Evolutionary conservation across 2,888 invertebrate genomes (phyloP), one percentile per base, ranked within the genome.

Genomic region (Polydrusus cervinus): DNA sequence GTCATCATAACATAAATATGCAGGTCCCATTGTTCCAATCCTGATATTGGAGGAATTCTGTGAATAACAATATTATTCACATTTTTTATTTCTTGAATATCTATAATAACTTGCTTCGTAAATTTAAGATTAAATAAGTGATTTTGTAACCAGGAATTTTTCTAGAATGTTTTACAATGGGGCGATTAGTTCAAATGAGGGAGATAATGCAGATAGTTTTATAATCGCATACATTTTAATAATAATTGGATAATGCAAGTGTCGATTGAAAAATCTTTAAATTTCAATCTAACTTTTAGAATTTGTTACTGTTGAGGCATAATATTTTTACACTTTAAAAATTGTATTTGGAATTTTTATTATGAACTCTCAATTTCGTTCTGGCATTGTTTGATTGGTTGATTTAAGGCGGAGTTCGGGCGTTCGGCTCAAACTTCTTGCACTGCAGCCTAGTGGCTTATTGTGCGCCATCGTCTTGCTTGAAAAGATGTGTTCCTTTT

Each of bases 21-120:
- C 64, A 47, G 47, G 30, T 16, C 14, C 49, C 64, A 64, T 64
- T 64, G 64, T 64, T 62, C 45, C 45, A 13, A 20, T 43, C 43
- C 61, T n/a, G 61, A 61, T 61, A 61, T n/a, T 43, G 20, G 20
- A 61, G 20, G 11, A 61, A 61, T 61, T 61, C 61, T 43, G 20
- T 61, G 61, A 61, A 61, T 61, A 61, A 61, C 45, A 45, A 53
- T 61, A 61, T 61, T 61, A 61, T 61, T 43, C 61, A 61, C 43
- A 61, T 61, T 45, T 61, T 60, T 40, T 61, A 61, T 61, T 43
- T 34, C 57, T 60, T 45, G 20, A 43, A 61, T 61, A 61, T 61
- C 61, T 61, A 43, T 61, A 61, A 61, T 61, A 61, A 16, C 20
- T 20, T 1, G 61, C 16, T 18, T 20, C 34, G 61, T 13, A 43